Evolutionary conservation across 1,140 invertebrate genomes (phyloP).

Genomic region (Bombus haemorrhoidalis): DNA sequence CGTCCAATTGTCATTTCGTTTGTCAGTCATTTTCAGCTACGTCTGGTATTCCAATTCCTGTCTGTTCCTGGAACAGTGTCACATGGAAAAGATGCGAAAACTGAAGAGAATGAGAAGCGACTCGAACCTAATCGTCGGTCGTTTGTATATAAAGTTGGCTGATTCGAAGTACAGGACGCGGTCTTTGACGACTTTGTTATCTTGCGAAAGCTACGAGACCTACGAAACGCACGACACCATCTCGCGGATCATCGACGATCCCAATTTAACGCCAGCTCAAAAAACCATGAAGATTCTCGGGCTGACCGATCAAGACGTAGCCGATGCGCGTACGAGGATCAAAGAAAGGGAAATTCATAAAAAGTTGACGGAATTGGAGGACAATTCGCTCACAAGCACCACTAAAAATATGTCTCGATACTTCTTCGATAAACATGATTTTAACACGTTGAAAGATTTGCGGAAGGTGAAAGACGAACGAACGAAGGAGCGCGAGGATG

Average conservation of each 20-base stretch:
- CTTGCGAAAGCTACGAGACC: constrained; percentile 46
- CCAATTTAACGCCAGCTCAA: constrained; percentile 49
- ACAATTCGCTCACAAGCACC: not conserved
- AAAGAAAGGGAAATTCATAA: not conserved
- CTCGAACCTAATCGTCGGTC: not conserved
- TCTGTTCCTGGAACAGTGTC: constrained; percentile 58
- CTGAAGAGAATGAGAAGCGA: constrained; percentile 24
- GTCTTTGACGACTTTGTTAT: constrained; percentile 55
- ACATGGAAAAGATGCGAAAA: constrained; percentile 11
- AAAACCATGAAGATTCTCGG: constrained; percentile 68
- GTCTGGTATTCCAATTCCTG: constrained; percentile 65
- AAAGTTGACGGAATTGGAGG: constrained; percentile 6
- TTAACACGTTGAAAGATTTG: not conserved
- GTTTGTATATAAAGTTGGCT: not conserved
- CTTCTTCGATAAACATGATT: not conserved
- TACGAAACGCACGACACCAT: constrained; percentile 31
- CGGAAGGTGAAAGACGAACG: not conserved
- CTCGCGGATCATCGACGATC: constrained; percentile 29
- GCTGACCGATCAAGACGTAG: constrained; percentile 57
- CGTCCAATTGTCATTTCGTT: too few species aligned
- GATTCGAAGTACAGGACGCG: constrained; percentile 33
- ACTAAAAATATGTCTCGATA: not conserved
- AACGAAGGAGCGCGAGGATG: not conserved
- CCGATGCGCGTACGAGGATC: constrained; percentile 41
- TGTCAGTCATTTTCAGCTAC: constrained; percentile 61